A percentile compares a stretch with the other conserved stretches of the same genome.
phyloP scores from a whole-genome alignment of 1,140 invertebrate species.

The Calephelis virginiensis region DNA sequence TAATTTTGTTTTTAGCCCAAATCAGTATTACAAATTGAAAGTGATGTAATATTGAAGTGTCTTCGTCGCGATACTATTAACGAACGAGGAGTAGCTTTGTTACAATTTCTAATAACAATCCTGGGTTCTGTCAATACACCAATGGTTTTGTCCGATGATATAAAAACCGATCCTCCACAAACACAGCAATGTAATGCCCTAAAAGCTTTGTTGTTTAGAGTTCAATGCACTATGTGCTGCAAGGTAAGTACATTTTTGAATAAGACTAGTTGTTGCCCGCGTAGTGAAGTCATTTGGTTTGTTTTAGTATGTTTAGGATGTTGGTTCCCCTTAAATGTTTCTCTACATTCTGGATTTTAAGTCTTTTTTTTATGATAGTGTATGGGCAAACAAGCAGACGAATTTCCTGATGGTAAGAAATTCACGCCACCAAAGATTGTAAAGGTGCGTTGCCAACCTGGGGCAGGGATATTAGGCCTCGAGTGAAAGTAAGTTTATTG shows the following conservation, averaged over 20 bases:
- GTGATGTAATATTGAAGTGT: conserved; percentile 50
- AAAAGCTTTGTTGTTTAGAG: conserved; percentile 62
- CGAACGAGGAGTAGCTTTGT: conserved; percentile 46
- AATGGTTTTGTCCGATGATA: conserved; percentile 40
- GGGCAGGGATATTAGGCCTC: too few relatives aligned
- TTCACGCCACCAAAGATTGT: too few relatives aligned
- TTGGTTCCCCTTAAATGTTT: too few relatives aligned
- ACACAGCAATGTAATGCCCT: conserved; percentile 46
- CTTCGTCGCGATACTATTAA: conserved; percentile 47
- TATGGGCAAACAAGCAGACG: too few relatives aligned
- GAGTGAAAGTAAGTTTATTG: too few relatives aligned
- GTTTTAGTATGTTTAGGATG: too few relatives aligned
- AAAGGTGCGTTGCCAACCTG: too few relatives aligned
- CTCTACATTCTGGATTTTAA: too few relatives aligned
- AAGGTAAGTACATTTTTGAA: conserved; percentile 38
- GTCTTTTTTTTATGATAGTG: too few relatives aligned
- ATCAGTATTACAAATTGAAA: conserved; percentile 52
- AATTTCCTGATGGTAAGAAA: too few relatives aligned
- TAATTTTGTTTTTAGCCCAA: conserved; percentile 47
- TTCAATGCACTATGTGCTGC: conserved; percentile 61
- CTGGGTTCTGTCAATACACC: conserved; percentile 51
- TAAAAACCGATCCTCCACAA: conserved; percentile 27
- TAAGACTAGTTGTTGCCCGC: too few relatives aligned
- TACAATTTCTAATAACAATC: conserved; percentile 51
- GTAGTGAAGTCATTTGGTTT: too few relatives aligned